Evolutionary conservation across 2,797 vertebrate species (phyloP).

Genomic region (Clarias laeviceps): DNA sequence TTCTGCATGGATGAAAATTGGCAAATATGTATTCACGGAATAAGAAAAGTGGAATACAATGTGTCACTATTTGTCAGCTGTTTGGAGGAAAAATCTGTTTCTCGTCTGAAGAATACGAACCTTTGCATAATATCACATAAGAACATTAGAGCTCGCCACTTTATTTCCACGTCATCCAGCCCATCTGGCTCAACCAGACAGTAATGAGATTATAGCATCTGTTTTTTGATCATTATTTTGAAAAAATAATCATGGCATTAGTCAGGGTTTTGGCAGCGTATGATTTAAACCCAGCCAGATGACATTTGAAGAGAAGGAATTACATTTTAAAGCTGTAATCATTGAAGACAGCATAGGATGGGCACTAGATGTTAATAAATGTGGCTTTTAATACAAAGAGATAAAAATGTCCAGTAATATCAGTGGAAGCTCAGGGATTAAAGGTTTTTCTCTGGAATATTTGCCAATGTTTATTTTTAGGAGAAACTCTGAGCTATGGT

Average conservation of each 20-base stretch:
- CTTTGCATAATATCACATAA: slow-evolving; percentile 31
- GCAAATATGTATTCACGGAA: background rate
- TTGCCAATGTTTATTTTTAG: background rate
- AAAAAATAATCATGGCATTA: slow-evolving; percentile 75
- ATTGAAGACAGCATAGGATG: background rate
- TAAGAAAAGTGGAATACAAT: background rate
- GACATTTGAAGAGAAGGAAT: background rate
- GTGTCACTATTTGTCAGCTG: background rate
- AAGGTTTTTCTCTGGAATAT: background rate
- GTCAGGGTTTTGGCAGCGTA: slow-evolving; percentile 69
- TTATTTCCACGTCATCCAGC: slow-evolving; percentile 28
- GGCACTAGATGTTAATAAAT: background rate
- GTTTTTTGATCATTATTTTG: slow-evolving; percentile 65
- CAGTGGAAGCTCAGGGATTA: background rate
- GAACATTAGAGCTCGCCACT: slow-evolving; percentile 29
- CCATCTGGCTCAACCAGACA: slow-evolving; percentile 52
- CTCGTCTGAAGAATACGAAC: slow-evolving; percentile 21
- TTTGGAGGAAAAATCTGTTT: slow-evolving; percentile 1
- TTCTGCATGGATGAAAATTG: background rate
- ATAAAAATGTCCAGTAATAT: background rate
- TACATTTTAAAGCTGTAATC: background rate
- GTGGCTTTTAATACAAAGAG: background rate
- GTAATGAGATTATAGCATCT: slow-evolving; percentile 71
- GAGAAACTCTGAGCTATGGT: background rate
- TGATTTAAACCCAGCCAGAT: slow-evolving; percentile 42